Percentiles rank a stretch among this genome's conserved stretches.
These are phyloP conservation scores for Conchocele bisecta DNA, from an alignment of 2,888 invertebrate species.

Conservation along the genomic window DNA sequence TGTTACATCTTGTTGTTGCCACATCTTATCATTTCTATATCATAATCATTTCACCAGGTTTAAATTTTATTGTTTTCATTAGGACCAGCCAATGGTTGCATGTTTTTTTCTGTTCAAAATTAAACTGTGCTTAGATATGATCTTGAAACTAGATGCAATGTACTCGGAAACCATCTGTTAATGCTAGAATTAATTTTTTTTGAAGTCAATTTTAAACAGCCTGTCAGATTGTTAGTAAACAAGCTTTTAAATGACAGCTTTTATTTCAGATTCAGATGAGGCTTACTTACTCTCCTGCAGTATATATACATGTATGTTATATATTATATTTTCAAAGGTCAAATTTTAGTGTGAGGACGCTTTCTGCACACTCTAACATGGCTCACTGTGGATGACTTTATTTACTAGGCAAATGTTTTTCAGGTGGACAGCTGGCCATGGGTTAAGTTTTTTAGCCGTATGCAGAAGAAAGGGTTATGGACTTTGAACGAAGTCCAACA, in stretches of 20 bases:
- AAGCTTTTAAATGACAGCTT: too few relatives aligned
- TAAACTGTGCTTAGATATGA: constrained; percentile 3
- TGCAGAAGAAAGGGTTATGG: constrained; percentile 13
- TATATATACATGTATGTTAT: too few relatives aligned
- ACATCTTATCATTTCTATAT: constrained; percentile 4
- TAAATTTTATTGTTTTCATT: too few relatives aligned
- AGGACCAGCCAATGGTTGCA: neutral
- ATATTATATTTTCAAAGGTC: too few relatives aligned
- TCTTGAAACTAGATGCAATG: constrained; percentile 1
- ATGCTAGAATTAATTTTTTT: neutral
- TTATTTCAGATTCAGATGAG: constrained; percentile 5
- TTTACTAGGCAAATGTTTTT: constrained; percentile 3
- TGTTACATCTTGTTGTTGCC: constrained; percentile 1
- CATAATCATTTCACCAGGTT: neutral
- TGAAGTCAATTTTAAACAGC: too few relatives aligned
- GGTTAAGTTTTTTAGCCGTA: constrained; percentile 16
- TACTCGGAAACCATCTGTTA: constrained; percentile 3
- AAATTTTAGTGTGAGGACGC: too few relatives aligned
- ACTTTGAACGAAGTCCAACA: constrained; percentile 8
- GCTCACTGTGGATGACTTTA: constrained; percentile 2
- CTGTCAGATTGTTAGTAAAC: too few relatives aligned
- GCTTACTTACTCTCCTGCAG: constrained; percentile 7
- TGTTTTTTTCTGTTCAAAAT: too few relatives aligned
- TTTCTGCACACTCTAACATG: too few relatives aligned
- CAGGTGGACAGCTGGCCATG: constrained; percentile 25